Conservation (phyloP, 2,888 invertebrate genomes). For the Trichopria drosophilae region DNA sequence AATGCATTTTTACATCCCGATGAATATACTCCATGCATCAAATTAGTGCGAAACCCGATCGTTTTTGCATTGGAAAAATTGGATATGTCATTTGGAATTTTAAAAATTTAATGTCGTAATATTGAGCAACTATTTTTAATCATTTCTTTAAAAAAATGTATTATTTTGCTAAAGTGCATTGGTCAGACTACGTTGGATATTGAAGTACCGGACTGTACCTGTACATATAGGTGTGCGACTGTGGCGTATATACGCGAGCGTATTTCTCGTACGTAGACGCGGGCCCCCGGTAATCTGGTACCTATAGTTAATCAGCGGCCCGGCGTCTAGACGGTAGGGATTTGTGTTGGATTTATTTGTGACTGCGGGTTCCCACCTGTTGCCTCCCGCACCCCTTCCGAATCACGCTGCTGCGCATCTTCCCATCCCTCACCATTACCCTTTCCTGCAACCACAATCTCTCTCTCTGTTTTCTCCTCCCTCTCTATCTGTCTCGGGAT, state of each 20-base stretch:
- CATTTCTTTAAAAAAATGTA: neutral
- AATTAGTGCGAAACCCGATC: too few species aligned
- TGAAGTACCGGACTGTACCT: slow-evolving; percentile 4
- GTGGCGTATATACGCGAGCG: slow-evolving; percentile 25
- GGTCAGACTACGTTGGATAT: neutral
- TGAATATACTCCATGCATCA: too few species aligned
- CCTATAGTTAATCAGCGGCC: slow-evolving; percentile 48
- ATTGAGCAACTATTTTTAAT: too few species aligned
- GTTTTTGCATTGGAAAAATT: too few species aligned
- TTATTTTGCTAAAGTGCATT: neutral
- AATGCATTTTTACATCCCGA: too few species aligned
- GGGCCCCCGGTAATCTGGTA: slow-evolving; percentile 47
- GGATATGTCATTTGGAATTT: too few species aligned
- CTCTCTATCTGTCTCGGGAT: slow-evolving; percentile 24
- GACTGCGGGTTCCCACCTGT: slow-evolving; percentile 55
- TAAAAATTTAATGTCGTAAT: too few species aligned
- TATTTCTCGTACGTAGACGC: slow-evolving; percentile 25
- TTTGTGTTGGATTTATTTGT: slow-evolving; percentile 55
- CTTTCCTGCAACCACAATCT: slow-evolving; percentile 14
- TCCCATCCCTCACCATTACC: slow-evolving; percentile 11
- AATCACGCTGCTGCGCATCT: slow-evolving; percentile 43
- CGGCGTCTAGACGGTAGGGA: slow-evolving; percentile 51
- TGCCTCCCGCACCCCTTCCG: slow-evolving; percentile 51
- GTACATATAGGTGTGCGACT: slow-evolving; percentile 20
- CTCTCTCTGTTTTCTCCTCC: slow-evolving; percentile 35